phyloP scores from a whole-genome alignment of 2,113 vertebrate genomes.

The Hippocampus guttulatus region DNA sequence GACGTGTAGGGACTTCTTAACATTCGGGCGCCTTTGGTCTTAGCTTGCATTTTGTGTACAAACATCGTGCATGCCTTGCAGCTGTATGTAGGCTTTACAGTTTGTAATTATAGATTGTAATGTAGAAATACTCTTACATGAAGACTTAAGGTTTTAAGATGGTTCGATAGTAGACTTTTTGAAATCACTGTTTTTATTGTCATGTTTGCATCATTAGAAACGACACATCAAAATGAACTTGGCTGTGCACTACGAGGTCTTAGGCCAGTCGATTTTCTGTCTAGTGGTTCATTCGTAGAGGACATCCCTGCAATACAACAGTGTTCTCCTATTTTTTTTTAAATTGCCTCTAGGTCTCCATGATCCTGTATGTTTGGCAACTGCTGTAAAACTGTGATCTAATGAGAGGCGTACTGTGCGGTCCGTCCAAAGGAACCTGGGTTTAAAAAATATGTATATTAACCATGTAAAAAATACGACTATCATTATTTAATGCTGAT shows the following conservation, averaged over 20 bases:
- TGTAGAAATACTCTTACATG: slow-evolving; percentile 71
- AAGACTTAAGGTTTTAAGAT: slow-evolving; percentile 55
- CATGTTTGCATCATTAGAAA: slow-evolving; percentile 73
- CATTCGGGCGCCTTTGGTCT: slow-evolving; percentile 52
- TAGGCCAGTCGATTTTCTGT: slow-evolving; percentile 21
- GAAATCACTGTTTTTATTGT: slow-evolving; percentile 66
- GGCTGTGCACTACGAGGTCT: slow-evolving; percentile 34
- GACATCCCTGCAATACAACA: slow-evolving; percentile 57
- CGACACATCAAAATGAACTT: slow-evolving; percentile 38
- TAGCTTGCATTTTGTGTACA: slow-evolving; percentile 80
- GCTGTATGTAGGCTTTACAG: slow-evolving; percentile 81
- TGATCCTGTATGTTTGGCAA: slow-evolving; percentile 76
- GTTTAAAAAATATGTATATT: slow-evolving; percentile 67
- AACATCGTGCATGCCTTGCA: slow-evolving; percentile 86
- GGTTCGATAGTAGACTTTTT: slow-evolving; percentile 51
- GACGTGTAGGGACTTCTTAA: slow-evolving; percentile 50
- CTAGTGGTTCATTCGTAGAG: slow-evolving; percentile 23
- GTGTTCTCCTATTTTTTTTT: slow-evolving; percentile 47
- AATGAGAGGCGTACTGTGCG: slow-evolving; percentile 48
- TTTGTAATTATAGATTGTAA: slow-evolving; percentile 83
- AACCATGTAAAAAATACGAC: slow-evolving; percentile 70
- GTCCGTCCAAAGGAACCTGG: slow-evolving; percentile 68
- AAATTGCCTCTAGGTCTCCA: slow-evolving; percentile 42
- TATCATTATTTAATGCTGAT: slow-evolving; percentile 67
- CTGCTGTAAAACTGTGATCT: slow-evolving; percentile 84